A percentile compares a stretch with the other conserved stretches of the same genome.
Evolutionary conservation across 2,888 invertebrate species (phyloP).

Genomic region (Lochmaea crataegi): DNA sequence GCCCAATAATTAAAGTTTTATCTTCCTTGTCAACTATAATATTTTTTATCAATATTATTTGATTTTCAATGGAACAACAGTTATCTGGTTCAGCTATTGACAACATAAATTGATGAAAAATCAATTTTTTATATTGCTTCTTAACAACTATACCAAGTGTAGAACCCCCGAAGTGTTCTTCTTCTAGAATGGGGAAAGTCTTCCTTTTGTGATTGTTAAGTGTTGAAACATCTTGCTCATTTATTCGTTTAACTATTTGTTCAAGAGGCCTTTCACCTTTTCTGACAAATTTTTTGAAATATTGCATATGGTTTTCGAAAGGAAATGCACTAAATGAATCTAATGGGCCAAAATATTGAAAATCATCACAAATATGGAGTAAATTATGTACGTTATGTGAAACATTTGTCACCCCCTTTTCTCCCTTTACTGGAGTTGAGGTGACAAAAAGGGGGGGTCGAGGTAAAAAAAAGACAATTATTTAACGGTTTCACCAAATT

Average conservation of each 20-base stretch:
- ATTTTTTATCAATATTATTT: constrained; percentile 21
- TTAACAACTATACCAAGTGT: not conserved
- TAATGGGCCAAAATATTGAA: constrained; percentile 14
- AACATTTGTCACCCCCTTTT: no score
- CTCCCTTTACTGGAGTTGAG: no score
- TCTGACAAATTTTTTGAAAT: constrained; percentile 19
- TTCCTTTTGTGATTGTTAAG: constrained; percentile 11
- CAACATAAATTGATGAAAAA: no score
- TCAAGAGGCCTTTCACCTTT: constrained; percentile 25
- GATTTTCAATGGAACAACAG: constrained; percentile 10
- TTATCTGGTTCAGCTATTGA: constrained; percentile 27
- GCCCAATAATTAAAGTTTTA: constrained; percentile 14
- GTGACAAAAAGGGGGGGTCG: no score
- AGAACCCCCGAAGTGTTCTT: no score
- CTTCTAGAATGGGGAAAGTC: no score
- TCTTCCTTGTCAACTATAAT: constrained; percentile 16
- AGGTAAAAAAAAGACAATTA: no score
- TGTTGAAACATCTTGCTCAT: constrained; percentile 24
- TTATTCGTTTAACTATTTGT: constrained; percentile 22
- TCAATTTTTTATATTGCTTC: constrained; percentile 2
- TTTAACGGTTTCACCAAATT: no score
- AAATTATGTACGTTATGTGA: no score
- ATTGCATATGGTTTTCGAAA: constrained; percentile 18
- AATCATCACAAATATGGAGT: constrained; percentile 10
- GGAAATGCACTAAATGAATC: constrained; percentile 18